Evolutionary conservation across 2,113 vertebrate genomes (phyloP).

Genomic region (Erythrolamprus reginae): DNA sequence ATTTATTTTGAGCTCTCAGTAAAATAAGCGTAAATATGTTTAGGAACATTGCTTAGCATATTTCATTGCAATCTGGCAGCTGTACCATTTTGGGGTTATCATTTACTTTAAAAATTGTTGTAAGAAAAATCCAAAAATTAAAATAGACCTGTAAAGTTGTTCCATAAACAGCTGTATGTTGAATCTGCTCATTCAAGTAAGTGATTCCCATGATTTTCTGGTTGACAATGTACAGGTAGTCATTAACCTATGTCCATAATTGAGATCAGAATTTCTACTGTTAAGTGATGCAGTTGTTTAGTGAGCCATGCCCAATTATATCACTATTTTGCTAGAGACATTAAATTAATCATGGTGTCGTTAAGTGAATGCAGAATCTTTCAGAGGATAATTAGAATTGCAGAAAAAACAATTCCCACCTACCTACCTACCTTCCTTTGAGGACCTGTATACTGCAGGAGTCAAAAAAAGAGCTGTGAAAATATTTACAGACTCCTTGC

Average conservation of each 20-base stretch:
- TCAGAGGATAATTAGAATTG: no score
- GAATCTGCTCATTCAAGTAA: background rate
- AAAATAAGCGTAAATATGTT: background rate
- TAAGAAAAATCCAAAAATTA: background rate
- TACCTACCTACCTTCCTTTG: no score
- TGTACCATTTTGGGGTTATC: background rate
- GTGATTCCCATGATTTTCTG: background rate
- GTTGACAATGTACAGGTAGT: background rate
- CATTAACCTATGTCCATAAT: background rate
- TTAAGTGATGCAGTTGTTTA: background rate
- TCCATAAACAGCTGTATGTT: background rate
- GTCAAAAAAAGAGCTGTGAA: no score
- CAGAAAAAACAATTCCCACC: no score
- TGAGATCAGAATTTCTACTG: background rate
- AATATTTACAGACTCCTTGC: no score
- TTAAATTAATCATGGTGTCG: background rate
- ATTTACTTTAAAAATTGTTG: background rate
- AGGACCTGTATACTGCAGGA: no score
- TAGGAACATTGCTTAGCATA: background rate
- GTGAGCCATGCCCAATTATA: background rate
- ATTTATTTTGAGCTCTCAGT: background rate
- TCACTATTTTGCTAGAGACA: background rate
- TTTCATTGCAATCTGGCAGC: background rate
- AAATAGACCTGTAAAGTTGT: background rate
- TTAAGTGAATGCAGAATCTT: background rate